Evolutionary conservation across 2,113 vertebrate species (phyloP).

Genomic region (Columba livia): DNA sequence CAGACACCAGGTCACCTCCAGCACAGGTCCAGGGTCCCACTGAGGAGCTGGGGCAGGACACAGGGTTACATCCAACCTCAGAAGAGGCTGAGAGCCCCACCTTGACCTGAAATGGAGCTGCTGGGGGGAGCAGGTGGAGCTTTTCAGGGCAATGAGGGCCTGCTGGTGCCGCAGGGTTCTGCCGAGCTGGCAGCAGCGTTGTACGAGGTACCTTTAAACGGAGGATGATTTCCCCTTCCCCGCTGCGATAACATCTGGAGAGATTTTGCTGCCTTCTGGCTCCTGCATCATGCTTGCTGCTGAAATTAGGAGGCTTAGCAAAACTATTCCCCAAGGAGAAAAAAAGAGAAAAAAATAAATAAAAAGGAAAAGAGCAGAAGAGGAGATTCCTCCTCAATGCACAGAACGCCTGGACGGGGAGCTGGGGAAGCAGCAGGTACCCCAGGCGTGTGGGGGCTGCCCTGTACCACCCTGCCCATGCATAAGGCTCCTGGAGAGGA

Average conservation of each 20-base stretch:
- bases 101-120: neutral
- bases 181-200: neutral
- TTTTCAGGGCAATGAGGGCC: neutral
- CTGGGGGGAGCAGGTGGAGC: neutral
- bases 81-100: neutral
- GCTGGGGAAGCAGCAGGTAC: neutral
- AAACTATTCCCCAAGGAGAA: slow-evolving; percentile 13
- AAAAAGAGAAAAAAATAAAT: neutral
- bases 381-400: neutral
- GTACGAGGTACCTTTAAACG: neutral
- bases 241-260: slow-evolving; percentile 39
- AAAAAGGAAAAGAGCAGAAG: neutral
- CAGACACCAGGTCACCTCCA: neutral
- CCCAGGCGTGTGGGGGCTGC: rapidly evolving
- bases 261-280: slow-evolving; percentile 59
- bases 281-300: slow-evolving; percentile 24
- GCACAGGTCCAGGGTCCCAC: neutral
- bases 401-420: neutral
- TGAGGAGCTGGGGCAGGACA: too few species aligned
- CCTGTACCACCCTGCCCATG: neutral
- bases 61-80: neutral
- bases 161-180: neutral
- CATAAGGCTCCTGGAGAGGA: neutral
- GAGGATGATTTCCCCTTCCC: slow-evolving; percentile 29
- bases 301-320: slow-evolving; percentile 37